Conservation (phyloP, 2,888 invertebrate genomes). For the Acronicta psi region DNA sequence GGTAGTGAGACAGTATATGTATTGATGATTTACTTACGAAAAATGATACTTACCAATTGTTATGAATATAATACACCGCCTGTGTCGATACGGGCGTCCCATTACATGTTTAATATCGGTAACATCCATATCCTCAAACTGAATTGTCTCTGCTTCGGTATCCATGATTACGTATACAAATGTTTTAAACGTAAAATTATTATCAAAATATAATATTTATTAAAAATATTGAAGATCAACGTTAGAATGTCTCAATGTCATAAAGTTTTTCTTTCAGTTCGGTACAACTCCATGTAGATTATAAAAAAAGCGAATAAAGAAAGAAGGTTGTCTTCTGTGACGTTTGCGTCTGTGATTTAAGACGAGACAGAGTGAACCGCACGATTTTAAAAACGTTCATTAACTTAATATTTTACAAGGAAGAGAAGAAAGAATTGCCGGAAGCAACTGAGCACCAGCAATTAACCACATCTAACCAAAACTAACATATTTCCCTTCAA, state of each 20-base stretch:
- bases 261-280: no score
- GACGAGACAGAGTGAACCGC: no score
- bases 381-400: no score
- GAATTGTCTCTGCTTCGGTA: slow-evolving; percentile 27
- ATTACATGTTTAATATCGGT: slow-evolving; percentile 50
- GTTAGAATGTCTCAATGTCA: slow-evolving; percentile 12
- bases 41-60: slow-evolving; percentile 62
- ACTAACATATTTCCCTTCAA: no score
- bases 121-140: slow-evolving; percentile 60
- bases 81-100: slow-evolving; percentile 41
- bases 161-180: slow-evolving; percentile 9
- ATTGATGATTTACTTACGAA: no score
- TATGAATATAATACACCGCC: slow-evolving; percentile 67
- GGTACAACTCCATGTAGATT: neutral
- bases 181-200: neutral
- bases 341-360: no score
- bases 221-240: slow-evolving; percentile 1
- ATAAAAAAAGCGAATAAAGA: no score
- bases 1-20: no score
- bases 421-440: no score
- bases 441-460: no score
- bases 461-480: no score
- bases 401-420: no score
- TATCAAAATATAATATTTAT: neutral
- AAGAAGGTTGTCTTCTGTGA: neutral